Conservation (phyloP, 2,888 invertebrate species). For the Oligia strigilis region DNA sequence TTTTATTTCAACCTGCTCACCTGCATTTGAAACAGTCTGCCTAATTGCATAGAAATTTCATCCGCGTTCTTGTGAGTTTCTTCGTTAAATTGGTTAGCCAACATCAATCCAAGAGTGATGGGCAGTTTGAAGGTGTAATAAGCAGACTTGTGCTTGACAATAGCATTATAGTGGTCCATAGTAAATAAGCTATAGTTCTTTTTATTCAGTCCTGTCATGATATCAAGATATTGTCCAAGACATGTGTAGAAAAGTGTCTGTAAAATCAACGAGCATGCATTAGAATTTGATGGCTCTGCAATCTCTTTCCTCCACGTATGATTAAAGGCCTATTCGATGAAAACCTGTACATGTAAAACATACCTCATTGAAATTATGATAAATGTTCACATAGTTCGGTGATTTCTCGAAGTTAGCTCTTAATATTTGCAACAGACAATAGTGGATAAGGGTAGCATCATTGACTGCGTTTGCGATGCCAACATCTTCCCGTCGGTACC, state of each 20-base stretch:
- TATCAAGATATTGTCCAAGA: constrained; percentile 95
- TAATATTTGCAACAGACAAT: constrained; percentile 93
- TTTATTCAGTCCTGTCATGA: constrained; percentile 86
- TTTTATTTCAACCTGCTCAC: constrained; percentile 78
- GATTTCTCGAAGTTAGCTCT: constrained; percentile 92
- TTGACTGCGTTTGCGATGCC: constrained; percentile 93
- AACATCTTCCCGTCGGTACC: constrained; percentile 94
- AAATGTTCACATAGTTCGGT: constrained; percentile 92
- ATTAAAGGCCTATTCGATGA: not conserved
- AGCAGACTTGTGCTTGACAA: constrained; percentile 96
- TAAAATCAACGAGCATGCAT: constrained; percentile 49
- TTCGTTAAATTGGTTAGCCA: constrained; percentile 93
- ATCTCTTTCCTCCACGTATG: not conserved
- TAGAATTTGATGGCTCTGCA: not conserved
- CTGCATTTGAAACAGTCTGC: constrained; percentile 97
- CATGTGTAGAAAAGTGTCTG: constrained; percentile 91
- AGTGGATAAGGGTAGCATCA: constrained; percentile 94
- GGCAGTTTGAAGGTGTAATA: constrained; percentile 97
- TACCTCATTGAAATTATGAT: constrained; percentile 94
- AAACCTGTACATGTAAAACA: not conserved
- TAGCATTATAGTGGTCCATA: constrained; percentile 94
- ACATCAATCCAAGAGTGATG: constrained; percentile 94
- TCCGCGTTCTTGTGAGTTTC: constrained; percentile 93
- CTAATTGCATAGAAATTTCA: constrained; percentile 95
- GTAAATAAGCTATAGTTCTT: constrained; percentile 90